These are phyloP conservation scores for Argyrosomus japonicus DNA, from an alignment of 2,113 vertebrate genomes.

Conservation along the genomic window DNA sequence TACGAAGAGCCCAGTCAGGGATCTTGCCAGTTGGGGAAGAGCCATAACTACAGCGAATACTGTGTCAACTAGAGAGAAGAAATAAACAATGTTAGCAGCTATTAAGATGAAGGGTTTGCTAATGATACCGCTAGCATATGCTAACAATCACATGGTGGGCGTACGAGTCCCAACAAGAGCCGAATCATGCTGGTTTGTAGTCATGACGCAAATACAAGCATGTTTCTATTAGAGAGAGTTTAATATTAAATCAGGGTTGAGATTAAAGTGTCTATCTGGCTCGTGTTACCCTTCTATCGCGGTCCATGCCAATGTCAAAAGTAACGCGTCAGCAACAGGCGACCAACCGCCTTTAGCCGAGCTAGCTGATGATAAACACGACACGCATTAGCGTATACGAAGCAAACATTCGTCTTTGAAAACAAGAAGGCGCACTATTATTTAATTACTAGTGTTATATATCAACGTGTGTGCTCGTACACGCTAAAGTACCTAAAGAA, in stretches of 20 bases:
- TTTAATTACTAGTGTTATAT: not conserved
- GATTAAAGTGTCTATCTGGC: not conserved
- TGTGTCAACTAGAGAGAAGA: slow-evolving; percentile 4
- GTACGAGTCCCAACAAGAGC: not conserved
- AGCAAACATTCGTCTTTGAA: not conserved
- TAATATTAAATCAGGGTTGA: no score
- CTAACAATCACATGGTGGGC: not conserved
- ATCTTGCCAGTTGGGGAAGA: slow-evolving; percentile 56
- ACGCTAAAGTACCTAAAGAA: not conserved
- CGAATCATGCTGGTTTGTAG: fast-evolving
- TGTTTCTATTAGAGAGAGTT: fast-evolving
- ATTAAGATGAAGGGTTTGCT: slow-evolving; percentile 8
- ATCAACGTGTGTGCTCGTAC: fast-evolving
- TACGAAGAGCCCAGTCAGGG: slow-evolving; percentile 44
- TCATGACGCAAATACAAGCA: not conserved
- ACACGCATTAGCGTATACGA: not conserved
- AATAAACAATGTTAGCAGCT: slow-evolving; percentile 32
- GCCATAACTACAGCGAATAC: slow-evolving; percentile 61
- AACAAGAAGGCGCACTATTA: fast-evolving
- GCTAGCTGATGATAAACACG: not conserved
- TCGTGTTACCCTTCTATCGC: slow-evolving; percentile 50
- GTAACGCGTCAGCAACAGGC: slow-evolving; percentile 53
- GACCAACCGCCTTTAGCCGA: slow-evolving; percentile 28
- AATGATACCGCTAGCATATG: not conserved
- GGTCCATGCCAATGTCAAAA: slow-evolving; percentile 73